Evolutionary conservation across 2,888 invertebrate species (phyloP), one percentile per base, ranked within the genome.

Genomic region (Phymatocera aterrima): DNA sequence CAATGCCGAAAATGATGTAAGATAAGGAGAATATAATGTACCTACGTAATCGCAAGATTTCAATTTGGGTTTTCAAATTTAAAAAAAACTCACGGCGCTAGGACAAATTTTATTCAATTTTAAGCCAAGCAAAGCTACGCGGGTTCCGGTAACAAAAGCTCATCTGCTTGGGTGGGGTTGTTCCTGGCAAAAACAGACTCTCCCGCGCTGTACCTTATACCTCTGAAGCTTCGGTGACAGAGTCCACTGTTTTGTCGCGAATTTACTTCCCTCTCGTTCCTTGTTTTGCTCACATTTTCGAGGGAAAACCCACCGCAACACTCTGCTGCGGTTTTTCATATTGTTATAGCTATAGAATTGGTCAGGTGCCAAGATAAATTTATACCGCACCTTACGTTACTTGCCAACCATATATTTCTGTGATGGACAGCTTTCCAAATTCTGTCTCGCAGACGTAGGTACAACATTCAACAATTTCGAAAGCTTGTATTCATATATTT

Each of bases 261-360:
- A 75, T 75, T 57, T 48, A 75, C 57, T 75, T 75, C 40, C 60
- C n/a, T n/a, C n/a, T n/a, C n/a, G n/a, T n/a, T n/a, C n/a, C 57
- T 54, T 40, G 75, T 75, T 75, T 75, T 75, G 75, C 31, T 21
- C 21, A 4, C 24, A 21, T 74, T 54, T 37, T 24, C n/a, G 72
- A 48, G 51, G 51, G 72, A 31, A 34, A 64, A 18, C 15, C 34
- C 21, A 46, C 46, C 72, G 54, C 72, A 46, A 68, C 68, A 68
- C 43, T 28, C 68, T 31, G 54, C 24, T 31, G 72, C 34, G 72
- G 72, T 72, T 72, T 57, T 75, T 57, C 57, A 54, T 57, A 57
- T 40, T 57, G 21, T 75, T 43, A 28, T n/a, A n/a, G n/a, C 21
- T 51, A 51, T 51, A 34, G 48, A 51, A 31, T 72, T 68, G 48